Evolutionary conservation across 2,797 vertebrate genomes (phyloP).

Genomic region (Lates japonicus): DNA sequence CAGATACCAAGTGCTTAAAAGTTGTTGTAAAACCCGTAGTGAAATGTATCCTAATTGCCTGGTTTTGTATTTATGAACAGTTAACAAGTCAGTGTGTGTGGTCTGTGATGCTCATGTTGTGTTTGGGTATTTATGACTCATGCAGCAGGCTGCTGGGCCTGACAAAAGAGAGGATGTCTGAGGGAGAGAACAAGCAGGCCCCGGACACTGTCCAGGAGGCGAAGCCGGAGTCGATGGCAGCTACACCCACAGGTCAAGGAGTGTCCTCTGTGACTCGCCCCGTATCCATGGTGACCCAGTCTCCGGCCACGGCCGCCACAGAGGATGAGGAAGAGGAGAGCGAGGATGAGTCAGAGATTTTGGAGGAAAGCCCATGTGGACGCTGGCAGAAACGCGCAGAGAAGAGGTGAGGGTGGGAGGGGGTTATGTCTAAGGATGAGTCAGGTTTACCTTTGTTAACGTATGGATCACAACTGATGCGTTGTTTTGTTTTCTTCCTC

Average conservation of each 20-base stretch:
- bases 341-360: constrained; percentile 97
- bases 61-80: not conserved
- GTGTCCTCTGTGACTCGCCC: constrained; percentile 93
- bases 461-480: constrained; percentile 1
- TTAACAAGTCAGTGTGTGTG: not conserved
- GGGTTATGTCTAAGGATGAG: not conserved
- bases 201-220: constrained; percentile 87
- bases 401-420: constrained; percentile 93
- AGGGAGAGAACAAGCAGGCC: constrained; percentile 92
- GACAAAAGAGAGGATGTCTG: constrained; percentile 88
- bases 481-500: constrained; percentile 33
- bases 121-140: no score
- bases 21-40: no score
- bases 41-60: not conserved
- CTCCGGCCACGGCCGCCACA: constrained; percentile 82
- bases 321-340: constrained; percentile 95
- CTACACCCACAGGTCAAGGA: constrained; percentile 81
- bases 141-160: constrained; percentile 76
- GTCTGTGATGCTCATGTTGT: no score
- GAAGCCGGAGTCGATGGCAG: constrained; percentile 86
- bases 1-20: no score
- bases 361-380: constrained; percentile 97
- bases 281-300: constrained; percentile 88
- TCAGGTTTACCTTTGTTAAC: not conserved
- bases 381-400: constrained; percentile 98